Evolutionary conservation across 2,888 invertebrate species (phyloP).

Genomic region (Masnerella sp.): DNA sequence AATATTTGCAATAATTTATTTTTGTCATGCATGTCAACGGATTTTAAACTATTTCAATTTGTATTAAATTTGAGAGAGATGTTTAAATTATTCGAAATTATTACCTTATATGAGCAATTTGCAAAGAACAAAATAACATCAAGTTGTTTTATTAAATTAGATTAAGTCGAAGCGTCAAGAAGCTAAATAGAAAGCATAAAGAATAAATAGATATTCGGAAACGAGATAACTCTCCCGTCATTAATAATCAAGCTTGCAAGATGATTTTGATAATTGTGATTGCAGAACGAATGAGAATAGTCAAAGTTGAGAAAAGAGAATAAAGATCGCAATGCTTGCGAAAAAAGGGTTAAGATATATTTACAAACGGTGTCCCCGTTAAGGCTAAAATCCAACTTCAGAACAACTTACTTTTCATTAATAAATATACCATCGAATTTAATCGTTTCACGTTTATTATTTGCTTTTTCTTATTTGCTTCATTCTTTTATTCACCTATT

Average conservation of each 20-base stretch:
- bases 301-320: constrained; percentile 38
- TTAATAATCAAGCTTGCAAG: constrained; percentile 29
- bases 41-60: not conserved
- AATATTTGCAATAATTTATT: not conserved
- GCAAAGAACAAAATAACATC: too few relatives aligned
- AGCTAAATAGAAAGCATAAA: constrained; percentile 9
- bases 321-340: constrained; percentile 24
- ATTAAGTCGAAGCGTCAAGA: constrained; percentile 5
- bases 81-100: too few relatives aligned
- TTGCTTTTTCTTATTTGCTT: not conserved
- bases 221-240: constrained; percentile 14
- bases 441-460: constrained; percentile 40
- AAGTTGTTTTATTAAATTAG: not conserved
- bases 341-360: constrained; percentile 37
- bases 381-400: constrained; percentile 35
- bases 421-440: constrained; percentile 68
- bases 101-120: too few relatives aligned
- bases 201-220: constrained; percentile 4
- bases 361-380: constrained; percentile 41
- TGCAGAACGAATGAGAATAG: constrained; percentile 24
- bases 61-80: too few relatives aligned
- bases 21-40: not conserved
- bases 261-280: constrained; percentile 8
- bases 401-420: constrained; percentile 51
- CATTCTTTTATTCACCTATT: constrained; percentile 9